Conservation (phyloP, 2,888 invertebrate genomes). For the Machimus rusticus region DNA sequence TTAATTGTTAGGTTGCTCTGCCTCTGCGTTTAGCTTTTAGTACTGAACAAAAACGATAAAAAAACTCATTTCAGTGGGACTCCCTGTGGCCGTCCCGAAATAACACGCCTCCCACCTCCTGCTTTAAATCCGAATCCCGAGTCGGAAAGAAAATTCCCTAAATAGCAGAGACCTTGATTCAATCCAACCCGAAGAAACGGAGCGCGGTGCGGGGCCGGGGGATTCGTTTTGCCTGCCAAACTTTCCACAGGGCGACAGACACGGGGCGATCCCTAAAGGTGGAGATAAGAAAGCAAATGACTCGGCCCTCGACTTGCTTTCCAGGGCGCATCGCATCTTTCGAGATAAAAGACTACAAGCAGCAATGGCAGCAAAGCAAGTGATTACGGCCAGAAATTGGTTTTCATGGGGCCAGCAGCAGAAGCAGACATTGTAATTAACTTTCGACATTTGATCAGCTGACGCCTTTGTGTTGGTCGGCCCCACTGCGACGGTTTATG, state of each 20-base stretch:
- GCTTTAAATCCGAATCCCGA: not conserved
- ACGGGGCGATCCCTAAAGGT: not conserved
- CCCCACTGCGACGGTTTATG: not conserved
- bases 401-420: not conserved
- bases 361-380: not conserved
- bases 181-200: not conserved
- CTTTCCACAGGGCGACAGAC: not conserved
- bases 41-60: not conserved
- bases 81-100: not conserved
- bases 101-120: not conserved
- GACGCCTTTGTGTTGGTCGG: not conserved
- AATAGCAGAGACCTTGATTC: not conserved
- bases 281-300: not conserved
- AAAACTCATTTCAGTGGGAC: not conserved
- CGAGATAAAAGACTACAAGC: not conserved
- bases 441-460: not conserved
- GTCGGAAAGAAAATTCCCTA: not conserved
- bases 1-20: not conserved
- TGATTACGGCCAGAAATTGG: not conserved
- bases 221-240: not conserved
- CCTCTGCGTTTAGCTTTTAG: not conserved
- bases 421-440: not conserved
- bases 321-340: not conserved
- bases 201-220: not conserved
- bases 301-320: not conserved